These are phyloP conservation scores for Ctenochaetus hawaiiensis DNA, from an alignment of 2,797 vertebrate genomes.

Conservation along the genomic window DNA sequence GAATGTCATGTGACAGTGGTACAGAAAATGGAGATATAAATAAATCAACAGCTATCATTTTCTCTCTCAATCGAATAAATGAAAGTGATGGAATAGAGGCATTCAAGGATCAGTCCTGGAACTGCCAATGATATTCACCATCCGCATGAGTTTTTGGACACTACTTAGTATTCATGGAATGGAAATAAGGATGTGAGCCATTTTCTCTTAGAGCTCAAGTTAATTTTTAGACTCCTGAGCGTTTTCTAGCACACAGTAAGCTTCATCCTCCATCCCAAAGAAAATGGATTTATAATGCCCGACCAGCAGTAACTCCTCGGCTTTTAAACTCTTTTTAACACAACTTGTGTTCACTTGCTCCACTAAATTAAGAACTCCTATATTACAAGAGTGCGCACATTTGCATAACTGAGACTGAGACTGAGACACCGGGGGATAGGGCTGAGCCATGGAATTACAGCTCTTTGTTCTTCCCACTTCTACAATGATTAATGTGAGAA, in stretches of 20 bases:
- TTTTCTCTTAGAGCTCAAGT: constrained; percentile 10
- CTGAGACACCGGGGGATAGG: neutral
- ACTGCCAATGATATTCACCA: constrained; percentile 9
- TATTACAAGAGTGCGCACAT: constrained; percentile 7
- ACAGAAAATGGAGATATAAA: constrained; percentile 70
- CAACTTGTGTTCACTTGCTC: neutral
- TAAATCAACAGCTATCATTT: constrained; percentile 64
- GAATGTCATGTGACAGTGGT: constrained; percentile 6
- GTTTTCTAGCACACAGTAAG: neutral
- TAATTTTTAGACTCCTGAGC: neutral
- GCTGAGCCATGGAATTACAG: constrained; percentile 18
- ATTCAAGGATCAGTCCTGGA: constrained; percentile 8
- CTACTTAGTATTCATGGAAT: constrained; percentile 37
- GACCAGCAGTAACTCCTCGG: neutral
- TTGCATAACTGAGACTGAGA: constrained; percentile 5
- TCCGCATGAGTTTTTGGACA: constrained; percentile 4
- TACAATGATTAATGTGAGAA: constrained; percentile 49
- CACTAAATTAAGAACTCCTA: constrained; percentile 1
- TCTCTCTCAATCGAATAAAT: constrained; percentile 16
- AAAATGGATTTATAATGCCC: neutral
- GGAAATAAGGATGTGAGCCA: neutral
- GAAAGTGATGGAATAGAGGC: constrained; percentile 11
- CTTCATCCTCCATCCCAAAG: neutral
- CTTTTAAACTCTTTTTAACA: neutral
- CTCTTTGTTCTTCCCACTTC: constrained; percentile 37